Base-by-base conservation (phyloP, 92 coral and sea anemone species). In the Paramuricea clavata region DNA sequence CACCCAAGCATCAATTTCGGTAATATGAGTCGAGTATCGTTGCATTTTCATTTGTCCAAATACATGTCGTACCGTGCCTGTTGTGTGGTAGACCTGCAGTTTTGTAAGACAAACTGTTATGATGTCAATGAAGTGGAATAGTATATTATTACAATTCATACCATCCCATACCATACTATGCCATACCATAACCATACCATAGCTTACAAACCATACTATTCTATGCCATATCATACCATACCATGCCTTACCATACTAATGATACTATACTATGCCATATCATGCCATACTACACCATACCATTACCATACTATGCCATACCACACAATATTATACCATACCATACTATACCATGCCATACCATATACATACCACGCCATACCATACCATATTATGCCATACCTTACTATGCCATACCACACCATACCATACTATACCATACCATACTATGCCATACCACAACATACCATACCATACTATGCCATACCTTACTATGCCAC, bases 51-150 rank as follows among this genome's bases (percentile, higher is more conserved):
- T 81, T 1, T 62, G 85, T 1, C 94, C 93, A 73, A 92, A 95
- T 10, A 94, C 89, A 49, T 88, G 92, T 12, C 98, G 93, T 16
- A 93, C 89, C 33, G 93, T 93, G 9, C 98, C 98, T 6, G 86
- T 87, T 6, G 95, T 92, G 78, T 94, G 98, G 80, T 90, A 92
- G 3, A 95, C 95, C 85, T 92, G 62, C 10, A 47, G 13, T 10
- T 47, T 39, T 39, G 44, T 39, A 39, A 39, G 10, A 39, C n/a
- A n/a, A n/a, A n/a, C n/a, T n/a, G n/a, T n/a, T n/a, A n/a, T n/a
- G n/a, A n/a, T n/a, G n/a, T n/a, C n/a, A n/a, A n/a, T n/a, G n/a
- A n/a, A n/a, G n/a, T n/a, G n/a, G n/a, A n/a, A n/a, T n/a, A n/a
- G n/a, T n/a, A n/a, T n/a, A n/a, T n/a, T n/a, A n/a, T n/a, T n/a